Evolutionary conservation across 1,140 invertebrate genomes (phyloP).

Genomic region (Lepidurus couesii): DNA sequence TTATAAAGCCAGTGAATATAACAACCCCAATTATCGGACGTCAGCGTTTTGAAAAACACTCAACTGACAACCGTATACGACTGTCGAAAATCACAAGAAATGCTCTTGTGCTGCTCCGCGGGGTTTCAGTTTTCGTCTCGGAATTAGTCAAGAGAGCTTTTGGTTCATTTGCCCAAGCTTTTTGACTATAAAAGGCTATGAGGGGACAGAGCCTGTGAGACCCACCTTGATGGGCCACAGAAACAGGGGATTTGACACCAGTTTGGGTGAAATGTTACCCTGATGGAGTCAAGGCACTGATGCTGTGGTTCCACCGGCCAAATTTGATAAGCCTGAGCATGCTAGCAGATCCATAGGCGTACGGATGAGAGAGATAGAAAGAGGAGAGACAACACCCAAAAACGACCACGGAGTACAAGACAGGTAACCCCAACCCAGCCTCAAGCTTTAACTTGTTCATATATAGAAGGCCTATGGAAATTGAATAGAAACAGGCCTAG

Average conservation of each 20-base stretch:
- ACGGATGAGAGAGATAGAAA: not conserved
- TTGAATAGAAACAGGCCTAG: conserved; percentile 14
- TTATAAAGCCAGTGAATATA: too few relatives aligned
- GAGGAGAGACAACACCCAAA: not conserved
- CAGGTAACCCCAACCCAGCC: conserved; percentile 1
- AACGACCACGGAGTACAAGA: not conserved
- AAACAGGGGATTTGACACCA: too few relatives aligned
- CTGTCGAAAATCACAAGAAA: too few relatives aligned
- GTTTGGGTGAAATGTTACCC: too few relatives aligned
- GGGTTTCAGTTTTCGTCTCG: too few relatives aligned
- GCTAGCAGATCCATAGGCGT: not conserved
- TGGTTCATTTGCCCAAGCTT: not conserved
- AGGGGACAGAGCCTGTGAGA: not conserved
- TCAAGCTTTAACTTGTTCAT: not conserved
- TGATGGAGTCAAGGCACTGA: too few relatives aligned
- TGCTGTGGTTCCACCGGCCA: too few relatives aligned
- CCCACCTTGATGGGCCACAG: not conserved
- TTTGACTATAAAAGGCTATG: conserved; percentile 1
- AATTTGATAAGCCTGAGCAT: not conserved
- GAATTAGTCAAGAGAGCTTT: too few relatives aligned
- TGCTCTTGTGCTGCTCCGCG: too few relatives aligned
- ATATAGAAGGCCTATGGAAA: not conserved
- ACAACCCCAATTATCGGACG: too few relatives aligned
- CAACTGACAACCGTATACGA: too few relatives aligned
- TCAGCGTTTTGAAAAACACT: too few relatives aligned